Evolutionary conservation across 2,113 vertebrate genomes (phyloP).

Genomic region (Sciurus niger): DNA sequence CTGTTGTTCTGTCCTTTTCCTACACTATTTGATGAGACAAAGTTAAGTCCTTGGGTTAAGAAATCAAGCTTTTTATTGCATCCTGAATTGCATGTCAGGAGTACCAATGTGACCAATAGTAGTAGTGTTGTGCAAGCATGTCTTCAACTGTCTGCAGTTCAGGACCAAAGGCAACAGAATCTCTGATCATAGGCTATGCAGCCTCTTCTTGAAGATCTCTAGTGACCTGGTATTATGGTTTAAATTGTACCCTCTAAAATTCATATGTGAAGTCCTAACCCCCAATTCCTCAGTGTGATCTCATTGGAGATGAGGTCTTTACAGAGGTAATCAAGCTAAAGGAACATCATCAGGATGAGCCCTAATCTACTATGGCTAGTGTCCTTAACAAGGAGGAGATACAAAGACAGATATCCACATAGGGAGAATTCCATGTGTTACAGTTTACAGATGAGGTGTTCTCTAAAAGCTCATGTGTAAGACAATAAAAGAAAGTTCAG

Average conservation of each 20-base stretch:
- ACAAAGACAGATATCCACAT: not conserved
- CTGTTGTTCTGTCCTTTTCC: not conserved
- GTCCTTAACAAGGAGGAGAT: not conserved
- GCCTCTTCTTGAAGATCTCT: slow-evolving; percentile 10
- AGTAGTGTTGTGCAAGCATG: not conserved
- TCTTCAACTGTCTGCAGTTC: not conserved
- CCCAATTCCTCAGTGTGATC: not conserved
- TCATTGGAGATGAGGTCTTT: slow-evolving; percentile 6
- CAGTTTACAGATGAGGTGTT: too few relatives aligned
- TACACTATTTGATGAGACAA: not conserved
- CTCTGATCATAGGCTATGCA: not conserved
- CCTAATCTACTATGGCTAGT: not conserved
- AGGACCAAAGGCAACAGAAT: not conserved
- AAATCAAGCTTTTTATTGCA: slow-evolving; percentile 35
- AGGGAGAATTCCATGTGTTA: not conserved
- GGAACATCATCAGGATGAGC: not conserved
- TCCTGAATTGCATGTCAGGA: not conserved
- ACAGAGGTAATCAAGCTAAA: slow-evolving; percentile 17
- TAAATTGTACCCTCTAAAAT: not conserved
- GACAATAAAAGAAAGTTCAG: too few relatives aligned
- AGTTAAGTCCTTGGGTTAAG: not conserved
- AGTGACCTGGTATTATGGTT: not conserved
- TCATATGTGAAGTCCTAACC: not conserved
- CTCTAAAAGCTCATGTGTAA: too few relatives aligned
- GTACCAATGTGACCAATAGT: not conserved